These are phyloP conservation scores for Erebia palarica DNA, from an alignment of 2,888 invertebrate genomes.

Conservation along the genomic window DNA sequence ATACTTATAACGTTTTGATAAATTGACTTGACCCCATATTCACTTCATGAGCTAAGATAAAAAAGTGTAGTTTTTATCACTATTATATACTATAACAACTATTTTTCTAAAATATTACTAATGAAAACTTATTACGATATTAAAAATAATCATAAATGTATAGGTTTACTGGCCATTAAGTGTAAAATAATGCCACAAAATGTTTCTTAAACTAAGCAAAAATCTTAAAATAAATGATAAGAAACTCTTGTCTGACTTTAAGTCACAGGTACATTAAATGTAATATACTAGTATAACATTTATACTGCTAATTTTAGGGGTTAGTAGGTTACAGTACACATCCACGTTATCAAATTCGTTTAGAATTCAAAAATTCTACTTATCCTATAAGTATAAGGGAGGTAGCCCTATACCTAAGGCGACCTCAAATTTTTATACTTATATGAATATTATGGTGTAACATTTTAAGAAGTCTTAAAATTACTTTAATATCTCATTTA, in stretches of 20 bases:
- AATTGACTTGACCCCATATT: neutral
- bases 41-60: neutral
- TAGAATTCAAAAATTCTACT: neutral
- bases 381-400: neutral
- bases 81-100: neutral
- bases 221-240: slow-evolving; percentile 5
- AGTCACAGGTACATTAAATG: slow-evolving; percentile 20
- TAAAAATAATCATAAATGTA: slow-evolving; percentile 37
- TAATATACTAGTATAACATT: neutral
- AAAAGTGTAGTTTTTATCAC: neutral
- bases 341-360: neutral
- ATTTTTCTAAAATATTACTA: neutral
- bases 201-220: slow-evolving; percentile 4
- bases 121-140: neutral
- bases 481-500: too few relatives aligned
- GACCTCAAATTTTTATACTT: too few relatives aligned
- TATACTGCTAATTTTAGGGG: neutral
- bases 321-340: neutral
- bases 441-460: too few relatives aligned
- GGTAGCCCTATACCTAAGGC: too few relatives aligned
- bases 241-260: slow-evolving; percentile 16
- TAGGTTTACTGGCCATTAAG: slow-evolving; percentile 45
- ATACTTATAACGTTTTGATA: neutral
- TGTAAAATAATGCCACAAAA: slow-evolving; percentile 41
- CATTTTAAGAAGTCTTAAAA: too few relatives aligned